Evolutionary conservation across 1,140 invertebrate genomes (phyloP), one percentile per base, ranked within the genome.

Genomic region (Lordiphosa clarofinis): DNA sequence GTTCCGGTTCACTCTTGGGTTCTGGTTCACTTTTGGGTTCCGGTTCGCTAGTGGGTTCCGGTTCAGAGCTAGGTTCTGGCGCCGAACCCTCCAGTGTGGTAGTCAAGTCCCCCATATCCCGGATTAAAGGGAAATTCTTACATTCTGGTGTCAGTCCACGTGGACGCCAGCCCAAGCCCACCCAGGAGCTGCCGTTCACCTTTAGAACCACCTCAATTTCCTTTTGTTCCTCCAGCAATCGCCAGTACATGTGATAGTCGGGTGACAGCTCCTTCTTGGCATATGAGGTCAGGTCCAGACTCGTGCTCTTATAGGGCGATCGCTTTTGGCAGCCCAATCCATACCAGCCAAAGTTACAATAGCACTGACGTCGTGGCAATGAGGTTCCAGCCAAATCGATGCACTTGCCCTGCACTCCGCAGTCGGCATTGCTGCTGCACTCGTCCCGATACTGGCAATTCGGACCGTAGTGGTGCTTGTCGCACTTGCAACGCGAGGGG

Each of bases 291-390:
- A 93, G 89, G 84, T 95, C 93, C 2, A 95, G 89, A 38, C 92
- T 91, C 4, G 91, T 92, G 7, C 88, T 90, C 87, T 92, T 93
- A 15, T 94, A 90, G 1, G 92, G 89, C 2, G 94, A 95, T 71
- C 94, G 92, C 90, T 95, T 94, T 58, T 91, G 93, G 76, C 95
- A 96, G 5, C 93, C 93, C 3, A 92, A 91, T 5, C 95, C 95
- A 84, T 94, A 96, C 93, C 95, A 97, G 10, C 96, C 96, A 13
- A 92, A 90, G 60, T 95, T 93, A 87, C 97, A 99, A 88, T 96
- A 98, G 88, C 97, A 99, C 72, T 96, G 94, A 66, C 93, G 93
- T 21, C 92, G 93, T 0, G 97, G 96, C 15, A 94, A 91, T 6
- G 94, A 94, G 0, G 95, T 96, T 1, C 95, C 92, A 33, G 93